These are phyloP conservation scores for Rhinophrynus dorsalis DNA, from an alignment of 2,797 vertebrate species.

Conservation along the genomic window DNA sequence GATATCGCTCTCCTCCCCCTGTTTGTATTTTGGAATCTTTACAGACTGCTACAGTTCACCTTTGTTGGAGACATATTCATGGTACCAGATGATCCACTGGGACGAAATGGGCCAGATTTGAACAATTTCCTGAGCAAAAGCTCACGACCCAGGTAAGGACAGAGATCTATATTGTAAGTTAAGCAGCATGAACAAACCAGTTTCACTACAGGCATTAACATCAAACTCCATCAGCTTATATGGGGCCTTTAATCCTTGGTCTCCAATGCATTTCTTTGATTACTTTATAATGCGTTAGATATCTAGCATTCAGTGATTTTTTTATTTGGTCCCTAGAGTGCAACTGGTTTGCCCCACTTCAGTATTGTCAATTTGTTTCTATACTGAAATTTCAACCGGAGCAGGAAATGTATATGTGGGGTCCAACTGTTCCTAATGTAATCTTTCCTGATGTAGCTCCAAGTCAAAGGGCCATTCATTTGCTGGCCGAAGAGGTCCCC, in stretches of 20 bases:
- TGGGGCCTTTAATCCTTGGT: neutral
- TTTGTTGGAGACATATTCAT: constrained; percentile 88
- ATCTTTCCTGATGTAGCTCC: constrained; percentile 1
- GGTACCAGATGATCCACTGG: constrained; percentile 88
- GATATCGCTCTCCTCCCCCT: neutral
- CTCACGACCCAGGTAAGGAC: constrained; percentile 63
- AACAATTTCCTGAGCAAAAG: constrained; percentile 76
- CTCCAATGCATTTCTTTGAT: no score
- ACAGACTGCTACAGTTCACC: constrained; percentile 84
- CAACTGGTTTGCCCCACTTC: no score
- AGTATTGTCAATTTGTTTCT: no score
- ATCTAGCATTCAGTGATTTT: no score
- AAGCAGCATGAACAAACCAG: no score
- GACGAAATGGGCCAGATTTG: constrained; percentile 82
- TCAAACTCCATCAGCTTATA: neutral
- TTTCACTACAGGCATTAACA: no score
- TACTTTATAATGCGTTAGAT: no score
- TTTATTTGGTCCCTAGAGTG: no score
- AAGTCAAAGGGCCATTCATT: constrained; percentile 47
- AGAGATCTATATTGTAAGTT: neutral
- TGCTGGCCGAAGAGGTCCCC: constrained; percentile 6
- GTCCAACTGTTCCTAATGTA: neutral
- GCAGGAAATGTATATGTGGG: no score
- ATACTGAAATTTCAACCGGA: no score
- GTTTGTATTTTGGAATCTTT: neutral